Percentiles rank a stretch among this genome's conserved stretches.
Conservation (phyloP, 2,797 vertebrate species). For the Glyptemys insculpta region DNA sequence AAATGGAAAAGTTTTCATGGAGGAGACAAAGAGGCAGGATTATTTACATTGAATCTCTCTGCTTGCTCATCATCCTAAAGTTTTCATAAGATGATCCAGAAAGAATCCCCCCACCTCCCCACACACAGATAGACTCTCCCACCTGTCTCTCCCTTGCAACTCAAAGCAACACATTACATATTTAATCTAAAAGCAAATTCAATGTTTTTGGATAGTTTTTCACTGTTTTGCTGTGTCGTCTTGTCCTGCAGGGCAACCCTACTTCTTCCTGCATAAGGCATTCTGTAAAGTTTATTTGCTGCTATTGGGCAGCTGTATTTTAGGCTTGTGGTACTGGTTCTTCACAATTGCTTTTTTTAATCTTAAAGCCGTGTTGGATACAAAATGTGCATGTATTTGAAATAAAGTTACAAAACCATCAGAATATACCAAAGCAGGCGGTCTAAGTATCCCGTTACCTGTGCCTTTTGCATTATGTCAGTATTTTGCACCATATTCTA, state of each 20-base stretch:
- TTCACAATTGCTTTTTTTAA: background rate
- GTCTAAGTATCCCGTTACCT: background rate
- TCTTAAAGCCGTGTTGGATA: background rate
- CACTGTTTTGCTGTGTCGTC: background rate
- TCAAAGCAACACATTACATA: background rate
- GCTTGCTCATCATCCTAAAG: conserved; percentile 9
- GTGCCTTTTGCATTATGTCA: background rate
- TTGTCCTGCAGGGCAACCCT: background rate
- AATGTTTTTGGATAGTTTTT: background rate
- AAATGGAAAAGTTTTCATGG: background rate
- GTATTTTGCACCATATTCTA: background rate
- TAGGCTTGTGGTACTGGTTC: background rate
- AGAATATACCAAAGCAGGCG: background rate
- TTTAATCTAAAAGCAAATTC: background rate
- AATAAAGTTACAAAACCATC: background rate
- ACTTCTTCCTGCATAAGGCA: background rate
- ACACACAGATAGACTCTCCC: background rate
- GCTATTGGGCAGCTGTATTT: background rate
- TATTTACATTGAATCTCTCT: background rate
- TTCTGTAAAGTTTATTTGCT: background rate
- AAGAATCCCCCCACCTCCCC: background rate
- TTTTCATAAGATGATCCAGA: background rate
- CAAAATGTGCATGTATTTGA: background rate
- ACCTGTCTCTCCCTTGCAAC: background rate
- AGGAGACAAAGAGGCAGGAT: background rate